Evolutionary conservation across 2,113 vertebrate species (phyloP), one percentile per base, ranked within the genome.

Genomic region (Barnardius zonarius): DNA sequence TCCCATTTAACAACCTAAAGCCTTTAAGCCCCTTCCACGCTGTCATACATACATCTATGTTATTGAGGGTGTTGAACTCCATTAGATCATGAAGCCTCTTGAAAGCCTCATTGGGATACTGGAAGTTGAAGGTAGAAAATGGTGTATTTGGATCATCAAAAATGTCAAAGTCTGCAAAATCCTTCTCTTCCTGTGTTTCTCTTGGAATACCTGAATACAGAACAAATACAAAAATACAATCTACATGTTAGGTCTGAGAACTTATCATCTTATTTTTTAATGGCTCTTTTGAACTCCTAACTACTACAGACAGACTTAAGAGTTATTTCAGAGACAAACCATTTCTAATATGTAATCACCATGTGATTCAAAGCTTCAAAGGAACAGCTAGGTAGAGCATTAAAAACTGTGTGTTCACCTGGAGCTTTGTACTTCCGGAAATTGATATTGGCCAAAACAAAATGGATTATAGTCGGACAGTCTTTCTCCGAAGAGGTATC

Each of bases 31-130:
- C 39, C 17, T 54, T 75, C 28, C n/a, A 13, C 22, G 8, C 54
- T 6, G 22, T 24, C 43, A 88, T 73, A 98, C 99, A 83, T 93
- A 99, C 99, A 52, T 99, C 98, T 28, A 99, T 98, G 96, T 99
- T 99, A 97, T 99, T 99, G 73, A 99, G 98, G 3, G 99, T 99
- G 94, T 99, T 99, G 98, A 99, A 99, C 88, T 99, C 98, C 99
- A 99, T 99, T 11, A 99, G 98, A 88, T 99, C 98, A 12, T 99
- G 99, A 15, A 99, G 98, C 82, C 98, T 98, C 78, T 97, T 98
- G 95, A 98, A 99, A 18, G 99, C 99, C 86, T 99, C 97, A 44
- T 99, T 99, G 86, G 99, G 92, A 96, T 99, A 99, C 41, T 99
- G 99, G 95, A 99, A 99, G 97, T 99, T 99, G 96, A 99, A 99